Evolutionary conservation across 2,888 invertebrate genomes (phyloP).

Genomic region (Coenonympha glycerion): DNA sequence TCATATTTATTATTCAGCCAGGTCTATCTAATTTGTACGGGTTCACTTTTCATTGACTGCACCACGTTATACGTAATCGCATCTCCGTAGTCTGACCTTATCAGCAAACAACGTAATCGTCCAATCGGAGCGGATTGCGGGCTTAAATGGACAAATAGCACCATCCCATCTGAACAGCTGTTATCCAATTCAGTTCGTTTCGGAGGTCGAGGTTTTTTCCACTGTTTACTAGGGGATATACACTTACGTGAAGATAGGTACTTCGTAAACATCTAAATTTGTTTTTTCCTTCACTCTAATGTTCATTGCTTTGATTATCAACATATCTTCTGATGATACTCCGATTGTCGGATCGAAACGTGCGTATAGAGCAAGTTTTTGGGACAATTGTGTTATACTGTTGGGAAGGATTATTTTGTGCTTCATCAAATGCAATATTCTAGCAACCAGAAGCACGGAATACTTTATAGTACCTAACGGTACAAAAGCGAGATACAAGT

Average conservation of each 20-base stretch:
- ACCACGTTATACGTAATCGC: too few species aligned
- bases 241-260: too few species aligned
- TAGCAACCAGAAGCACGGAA: too few species aligned
- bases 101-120: not conserved
- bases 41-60: too few species aligned
- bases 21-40: too few species aligned
- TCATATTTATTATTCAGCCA: too few species aligned
- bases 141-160: not conserved
- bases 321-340: too few species aligned
- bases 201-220: constrained; percentile 15
- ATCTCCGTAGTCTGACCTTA: not conserved
- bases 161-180: not conserved
- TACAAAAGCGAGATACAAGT: too few species aligned
- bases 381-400: not conserved
- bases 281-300: not conserved
- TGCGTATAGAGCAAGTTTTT: too few species aligned
- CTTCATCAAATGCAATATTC: too few species aligned
- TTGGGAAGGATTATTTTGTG: not conserved
- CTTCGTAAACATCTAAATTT: not conserved
- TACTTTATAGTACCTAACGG: too few species aligned
- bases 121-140: not conserved
- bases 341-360: not conserved
- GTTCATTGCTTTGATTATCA: not conserved
- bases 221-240: not conserved
- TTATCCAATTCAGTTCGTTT: constrained; percentile 12